Percentiles rank a stretch among this genome's conserved stretches.
phyloP scores from a whole-genome alignment of 1,140 invertebrate genomes.

The Tribolium castaneum region DNA sequence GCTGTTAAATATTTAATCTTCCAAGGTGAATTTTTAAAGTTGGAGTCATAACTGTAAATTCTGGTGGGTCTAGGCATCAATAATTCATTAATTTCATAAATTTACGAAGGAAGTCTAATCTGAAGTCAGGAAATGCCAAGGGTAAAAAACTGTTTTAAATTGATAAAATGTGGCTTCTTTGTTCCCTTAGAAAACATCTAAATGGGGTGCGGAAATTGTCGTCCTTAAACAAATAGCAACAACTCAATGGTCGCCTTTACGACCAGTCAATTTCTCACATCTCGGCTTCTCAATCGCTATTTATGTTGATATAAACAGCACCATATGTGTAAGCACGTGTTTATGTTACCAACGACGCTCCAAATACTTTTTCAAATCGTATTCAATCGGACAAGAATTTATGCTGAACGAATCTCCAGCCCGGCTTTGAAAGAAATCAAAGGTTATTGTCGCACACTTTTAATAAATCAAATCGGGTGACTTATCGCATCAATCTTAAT shows the following conservation, averaged over 20 bases:
- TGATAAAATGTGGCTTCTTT: conserved; percentile 15
- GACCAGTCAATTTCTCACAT: conserved; percentile 23
- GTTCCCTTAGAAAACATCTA: conserved; percentile 3
- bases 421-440: neutral
- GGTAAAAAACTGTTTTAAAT: neutral
- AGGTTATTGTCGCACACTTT: neutral
- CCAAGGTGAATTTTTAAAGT: neutral
- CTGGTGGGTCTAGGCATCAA: neutral
- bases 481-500: conserved; percentile 3
- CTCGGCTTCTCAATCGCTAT: neutral
- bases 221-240: conserved; percentile 17
- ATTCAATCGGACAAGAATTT: neutral
- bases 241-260: conserved; percentile 8
- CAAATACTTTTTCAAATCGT: conserved; percentile 3
- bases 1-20: neutral
- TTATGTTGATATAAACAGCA: conserved; percentile 22
- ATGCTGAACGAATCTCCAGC: neutral
- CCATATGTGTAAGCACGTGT: conserved; percentile 18
- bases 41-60: neutral
- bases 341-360: neutral
- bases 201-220: conserved; percentile 5
- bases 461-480: neutral
- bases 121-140: neutral
- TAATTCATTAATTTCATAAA: conserved; percentile 12
- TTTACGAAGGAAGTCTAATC: neutral